Evolutionary conservation across 2,888 invertebrate genomes (phyloP), one percentile per base, ranked within the genome.

Genomic region (Dromius quadrimaculatus): DNA sequence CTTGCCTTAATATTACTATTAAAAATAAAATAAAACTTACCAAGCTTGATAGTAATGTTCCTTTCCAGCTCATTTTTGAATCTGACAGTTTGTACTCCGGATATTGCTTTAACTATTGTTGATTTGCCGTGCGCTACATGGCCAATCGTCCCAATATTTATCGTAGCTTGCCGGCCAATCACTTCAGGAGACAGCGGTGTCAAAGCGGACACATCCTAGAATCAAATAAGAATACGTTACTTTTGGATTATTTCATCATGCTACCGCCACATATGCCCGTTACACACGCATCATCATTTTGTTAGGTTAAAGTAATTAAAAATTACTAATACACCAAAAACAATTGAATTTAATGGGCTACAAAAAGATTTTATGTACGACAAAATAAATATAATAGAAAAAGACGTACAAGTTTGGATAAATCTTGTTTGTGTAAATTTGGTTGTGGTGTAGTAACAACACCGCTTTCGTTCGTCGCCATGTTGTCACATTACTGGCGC

Each of bases 91-190:
- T 98, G 95, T 71, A 99, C 98, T 73, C 98, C 98, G 54, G 98
- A 98, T 76, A 99, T 95, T 54, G 98, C 98, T 85, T 98, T 98
- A 1, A 99, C 99, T 45, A 99, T 95, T 17, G 99, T 99, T 0
- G 98, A 98, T 84, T 99, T 99, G 74, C 99, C 99, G 84, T 99
- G 99, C 69, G 99, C 99, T 88, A 99, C 99, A 90, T 99, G 99
- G 17, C 99, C 99, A 83, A 99, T 99, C 11, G 99, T 99, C 78
- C 97, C 97, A 82, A 99, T 98, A 84, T 99, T 99, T 78, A 99
- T 99, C 28, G 99, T 99, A 19, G 99, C 99, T 83, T 99, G 99
- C 76, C 98, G 89, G 79, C 98, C 98, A 80, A 99, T 99, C 1
- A 99, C 98, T 86, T 99, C 99, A 47, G 94, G 95, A 11, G 98